A percentile compares a stretch with the other conserved stretches of the same genome.
Conservation (phyloP, 2,113 vertebrate genomes). For the Vulpes vulpes region DNA sequence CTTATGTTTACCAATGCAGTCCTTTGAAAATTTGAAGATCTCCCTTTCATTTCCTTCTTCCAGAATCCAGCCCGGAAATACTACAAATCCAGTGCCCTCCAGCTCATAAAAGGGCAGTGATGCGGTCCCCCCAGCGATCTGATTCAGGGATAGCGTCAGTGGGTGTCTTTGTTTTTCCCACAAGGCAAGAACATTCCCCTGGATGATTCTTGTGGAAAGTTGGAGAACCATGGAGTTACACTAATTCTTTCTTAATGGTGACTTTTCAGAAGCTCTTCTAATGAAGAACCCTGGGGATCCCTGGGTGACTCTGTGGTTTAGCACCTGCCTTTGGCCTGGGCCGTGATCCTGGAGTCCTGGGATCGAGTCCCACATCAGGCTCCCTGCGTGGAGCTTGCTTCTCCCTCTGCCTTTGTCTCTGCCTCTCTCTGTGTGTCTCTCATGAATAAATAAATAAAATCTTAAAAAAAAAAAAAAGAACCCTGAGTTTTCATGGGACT, state of each 20-base stretch:
- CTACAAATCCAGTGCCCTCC: background rate
- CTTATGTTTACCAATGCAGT: background rate
- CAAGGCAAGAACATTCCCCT: background rate
- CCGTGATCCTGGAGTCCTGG: no score
- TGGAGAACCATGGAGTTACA: background rate
- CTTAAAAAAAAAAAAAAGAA: background rate
- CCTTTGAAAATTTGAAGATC: background rate
- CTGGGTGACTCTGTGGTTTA: no score
- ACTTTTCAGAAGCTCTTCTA: background rate
- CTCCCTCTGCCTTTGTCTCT: no score
- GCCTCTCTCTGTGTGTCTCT: no score
- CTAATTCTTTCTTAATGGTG: background rate
- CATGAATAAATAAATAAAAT: no score
- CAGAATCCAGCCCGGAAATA: background rate
- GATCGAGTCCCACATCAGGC: no score
- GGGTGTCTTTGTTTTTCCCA: background rate
- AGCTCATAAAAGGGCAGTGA: no score
- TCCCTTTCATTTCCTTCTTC: background rate
- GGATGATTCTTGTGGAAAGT: background rate
- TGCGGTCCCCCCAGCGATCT: background rate
- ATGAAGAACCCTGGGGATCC: no score
- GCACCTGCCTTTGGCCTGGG: no score
- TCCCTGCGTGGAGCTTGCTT: no score
- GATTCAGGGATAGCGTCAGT: background rate
- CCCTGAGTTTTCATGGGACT: background rate